Percentiles rank a stretch among this genome's conserved stretches.
Conservation (phyloP, 2,113 vertebrate species). For the Corythaixoides concolor region DNA sequence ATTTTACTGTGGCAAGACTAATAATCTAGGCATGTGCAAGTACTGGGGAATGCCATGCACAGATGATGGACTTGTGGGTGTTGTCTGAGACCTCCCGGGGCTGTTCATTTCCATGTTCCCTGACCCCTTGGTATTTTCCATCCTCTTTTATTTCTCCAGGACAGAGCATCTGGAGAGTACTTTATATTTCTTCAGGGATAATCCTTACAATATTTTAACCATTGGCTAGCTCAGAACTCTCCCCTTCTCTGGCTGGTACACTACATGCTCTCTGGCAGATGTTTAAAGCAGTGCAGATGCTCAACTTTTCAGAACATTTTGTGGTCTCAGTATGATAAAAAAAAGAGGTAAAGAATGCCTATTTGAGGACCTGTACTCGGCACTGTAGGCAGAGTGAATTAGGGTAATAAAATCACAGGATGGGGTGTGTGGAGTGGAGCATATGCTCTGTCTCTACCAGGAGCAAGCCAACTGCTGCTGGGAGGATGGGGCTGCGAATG, state of each 20-base stretch:
- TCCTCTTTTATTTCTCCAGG: neutral
- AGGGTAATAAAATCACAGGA: slow-evolving; percentile 3
- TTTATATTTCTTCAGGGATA: neutral
- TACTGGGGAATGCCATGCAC: neutral
- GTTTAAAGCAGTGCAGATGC: neutral
- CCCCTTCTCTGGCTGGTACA: neutral
- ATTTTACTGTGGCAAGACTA: neutral
- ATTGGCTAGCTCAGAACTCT: neutral
- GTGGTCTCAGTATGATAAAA: neutral
- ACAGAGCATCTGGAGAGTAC: neutral
- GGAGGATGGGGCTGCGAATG: slow-evolving; percentile 20
- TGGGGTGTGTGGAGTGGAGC: slow-evolving; percentile 7
- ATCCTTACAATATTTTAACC: neutral
- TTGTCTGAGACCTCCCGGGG: neutral
- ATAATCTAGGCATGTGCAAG: neutral
- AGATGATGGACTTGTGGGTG: neutral
- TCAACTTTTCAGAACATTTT: neutral
- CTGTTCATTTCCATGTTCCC: neutral
- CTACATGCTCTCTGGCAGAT: neutral
- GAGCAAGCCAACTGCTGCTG: slow-evolving; percentile 38
- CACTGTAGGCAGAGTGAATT: neutral
- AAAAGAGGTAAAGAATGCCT: neutral
- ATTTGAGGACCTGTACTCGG: fast-evolving
- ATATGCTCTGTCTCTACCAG: slow-evolving; percentile 24
- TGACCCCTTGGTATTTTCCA: neutral